phyloP scores from a whole-genome alignment of 2,888 invertebrate genomes.

The Chymomyza amoena region DNA sequence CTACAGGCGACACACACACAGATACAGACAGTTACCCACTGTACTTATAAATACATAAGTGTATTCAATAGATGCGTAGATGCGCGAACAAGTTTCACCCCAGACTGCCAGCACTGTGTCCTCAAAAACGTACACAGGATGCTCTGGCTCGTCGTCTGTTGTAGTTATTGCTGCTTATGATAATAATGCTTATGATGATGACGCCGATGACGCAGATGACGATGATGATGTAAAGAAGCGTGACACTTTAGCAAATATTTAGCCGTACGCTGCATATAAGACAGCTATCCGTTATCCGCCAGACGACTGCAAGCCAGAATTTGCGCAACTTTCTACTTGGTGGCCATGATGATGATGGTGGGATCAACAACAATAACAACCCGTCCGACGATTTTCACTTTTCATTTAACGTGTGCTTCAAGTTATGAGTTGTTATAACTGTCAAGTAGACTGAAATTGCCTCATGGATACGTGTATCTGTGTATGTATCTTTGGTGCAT shows the following conservation, averaged over 20 bases:
- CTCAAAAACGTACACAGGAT: constrained; percentile 72
- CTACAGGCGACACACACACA: background rate
- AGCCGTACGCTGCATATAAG: constrained; percentile 49
- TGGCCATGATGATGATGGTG: background rate
- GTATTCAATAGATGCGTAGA: constrained; percentile 46
- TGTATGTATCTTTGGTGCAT: constrained; percentile 10
- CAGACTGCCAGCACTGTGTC: constrained; percentile 43
- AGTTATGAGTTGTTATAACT: constrained; percentile 33
- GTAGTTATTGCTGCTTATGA: constrained; percentile 26
- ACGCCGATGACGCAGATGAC: constrained; percentile 32
- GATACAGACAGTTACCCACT: background rate
- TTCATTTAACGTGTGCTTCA: constrained; percentile 62
- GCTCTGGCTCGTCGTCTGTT: constrained; percentile 18
- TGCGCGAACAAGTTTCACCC: constrained; percentile 46
- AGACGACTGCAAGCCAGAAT: constrained; percentile 31
- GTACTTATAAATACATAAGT: background rate
- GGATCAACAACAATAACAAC: background rate
- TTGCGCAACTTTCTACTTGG: constrained; percentile 69
- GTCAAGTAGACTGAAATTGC: background rate
- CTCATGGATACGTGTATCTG: background rate
- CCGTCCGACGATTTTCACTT: constrained; percentile 61
- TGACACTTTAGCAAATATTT: constrained; percentile 68
- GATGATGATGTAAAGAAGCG: constrained; percentile 65
- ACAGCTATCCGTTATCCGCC: constrained; percentile 47
- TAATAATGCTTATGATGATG: constrained; percentile 41